These are phyloP conservation scores for Stichodactyla mertensii DNA, from an alignment of 64 coral and sea anemone species.

Conservation along the genomic window DNA sequence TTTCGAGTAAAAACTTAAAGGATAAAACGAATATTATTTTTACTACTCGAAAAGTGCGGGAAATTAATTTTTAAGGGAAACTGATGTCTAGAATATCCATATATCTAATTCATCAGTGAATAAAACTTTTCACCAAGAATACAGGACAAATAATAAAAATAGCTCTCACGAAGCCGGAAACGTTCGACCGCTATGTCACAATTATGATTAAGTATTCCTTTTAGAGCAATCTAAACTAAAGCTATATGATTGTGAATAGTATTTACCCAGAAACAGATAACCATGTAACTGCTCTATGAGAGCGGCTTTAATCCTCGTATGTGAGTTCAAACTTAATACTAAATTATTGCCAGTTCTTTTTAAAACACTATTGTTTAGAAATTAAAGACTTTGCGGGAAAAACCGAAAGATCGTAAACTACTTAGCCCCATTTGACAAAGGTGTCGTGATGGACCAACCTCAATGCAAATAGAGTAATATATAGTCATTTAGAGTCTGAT, in stretches of 20 bases:
- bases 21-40: not conserved
- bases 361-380: not conserved
- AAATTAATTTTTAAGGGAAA: not conserved
- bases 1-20: not conserved
- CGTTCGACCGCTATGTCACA: slow-evolving; percentile 18
- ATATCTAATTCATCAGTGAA: slow-evolving; percentile 1
- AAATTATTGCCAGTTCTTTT: not conserved
- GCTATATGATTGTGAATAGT: not conserved
- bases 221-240: not conserved
- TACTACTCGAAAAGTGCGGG: no score
- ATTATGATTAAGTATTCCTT: slow-evolving; percentile 24
- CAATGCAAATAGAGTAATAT: slow-evolving; percentile 4
- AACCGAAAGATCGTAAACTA: not conserved
- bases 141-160: not conserved
- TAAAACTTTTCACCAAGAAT: not conserved
- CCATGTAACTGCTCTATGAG: not conserved
- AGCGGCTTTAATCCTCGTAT: not conserved
- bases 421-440: slow-evolving; percentile 5
- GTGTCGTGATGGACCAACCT: not conserved
- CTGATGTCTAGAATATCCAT: not conserved
- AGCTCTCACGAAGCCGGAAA: slow-evolving; percentile 20
- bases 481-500: slow-evolving; percentile 10
- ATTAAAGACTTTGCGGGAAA: not conserved
- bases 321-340: not conserved
- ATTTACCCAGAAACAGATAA: slow-evolving; percentile 13